Conservation (phyloP, 2,797 vertebrate genomes). For the Cephalopachus bancanus region DNA sequence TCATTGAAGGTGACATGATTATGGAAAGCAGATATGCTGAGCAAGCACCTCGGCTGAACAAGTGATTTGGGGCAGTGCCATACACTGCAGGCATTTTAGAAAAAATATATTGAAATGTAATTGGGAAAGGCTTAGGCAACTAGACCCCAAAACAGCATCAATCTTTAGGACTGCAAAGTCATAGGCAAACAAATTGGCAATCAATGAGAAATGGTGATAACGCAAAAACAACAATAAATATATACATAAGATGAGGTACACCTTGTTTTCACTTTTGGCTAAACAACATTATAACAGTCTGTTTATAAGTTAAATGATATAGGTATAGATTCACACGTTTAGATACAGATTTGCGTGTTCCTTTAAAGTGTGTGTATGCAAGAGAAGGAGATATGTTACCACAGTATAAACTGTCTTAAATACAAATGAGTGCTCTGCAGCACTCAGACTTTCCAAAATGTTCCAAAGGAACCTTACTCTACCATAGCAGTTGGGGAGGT, state of each 20-base stretch:
- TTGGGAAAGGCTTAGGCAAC: conserved; percentile 59
- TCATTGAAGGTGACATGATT: conserved; percentile 68
- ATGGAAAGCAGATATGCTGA: conserved; percentile 63
- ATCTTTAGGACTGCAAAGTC: conserved; percentile 42
- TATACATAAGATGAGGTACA: background rate
- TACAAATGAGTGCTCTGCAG: background rate
- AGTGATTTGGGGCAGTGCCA: conserved; percentile 69
- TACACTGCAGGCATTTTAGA: conserved; percentile 33
- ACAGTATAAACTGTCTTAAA: background rate
- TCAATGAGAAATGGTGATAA: conserved; percentile 32
- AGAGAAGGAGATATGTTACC: background rate
- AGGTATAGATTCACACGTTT: background rate
- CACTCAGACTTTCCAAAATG: background rate
- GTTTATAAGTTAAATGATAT: background rate
- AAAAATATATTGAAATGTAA: conserved; percentile 27
- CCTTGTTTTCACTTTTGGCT: background rate
- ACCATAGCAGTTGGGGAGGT: background rate
- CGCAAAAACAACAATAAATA: background rate
- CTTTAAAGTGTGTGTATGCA: background rate
- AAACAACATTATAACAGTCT: background rate
- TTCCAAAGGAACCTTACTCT: background rate
- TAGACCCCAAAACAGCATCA: conserved; percentile 45
- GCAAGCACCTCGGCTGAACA: conserved; percentile 41
- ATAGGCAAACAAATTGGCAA: conserved; percentile 50
- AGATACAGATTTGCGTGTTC: background rate